Evolutionary conservation across 2,797 vertebrate species (phyloP).

Genomic region (Anabacerthia variegaticeps): DNA sequence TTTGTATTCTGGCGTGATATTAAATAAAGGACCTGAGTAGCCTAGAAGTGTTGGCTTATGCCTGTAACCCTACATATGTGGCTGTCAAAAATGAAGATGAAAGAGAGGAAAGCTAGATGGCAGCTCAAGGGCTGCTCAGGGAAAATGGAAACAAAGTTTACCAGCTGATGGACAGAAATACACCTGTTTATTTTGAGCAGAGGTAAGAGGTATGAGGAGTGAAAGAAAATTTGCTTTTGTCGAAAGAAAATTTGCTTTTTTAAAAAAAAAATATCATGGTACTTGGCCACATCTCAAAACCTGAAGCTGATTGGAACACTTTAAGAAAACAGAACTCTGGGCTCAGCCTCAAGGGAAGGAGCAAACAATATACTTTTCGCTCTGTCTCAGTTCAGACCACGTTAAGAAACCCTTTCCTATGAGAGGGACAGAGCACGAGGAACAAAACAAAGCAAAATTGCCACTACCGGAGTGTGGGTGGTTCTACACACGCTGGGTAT

Average conservation of each 20-base stretch:
- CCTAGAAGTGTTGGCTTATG: background rate
- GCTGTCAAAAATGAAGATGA: background rate
- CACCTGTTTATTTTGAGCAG: background rate
- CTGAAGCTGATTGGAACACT: background rate
- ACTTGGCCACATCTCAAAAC: background rate
- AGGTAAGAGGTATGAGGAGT: background rate
- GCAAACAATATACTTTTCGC: constrained; percentile 35
- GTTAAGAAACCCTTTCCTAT: background rate
- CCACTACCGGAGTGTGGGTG: background rate
- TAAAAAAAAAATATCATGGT: background rate
- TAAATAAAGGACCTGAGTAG: background rate
- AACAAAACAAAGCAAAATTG: background rate
- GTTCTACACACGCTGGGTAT: background rate
- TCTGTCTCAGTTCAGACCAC: background rate
- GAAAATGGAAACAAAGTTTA: background rate
- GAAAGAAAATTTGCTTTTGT: constrained; percentile 11
- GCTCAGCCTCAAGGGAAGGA: constrained; percentile 6
- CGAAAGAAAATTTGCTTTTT: constrained; percentile 3
- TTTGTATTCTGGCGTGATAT: background rate
- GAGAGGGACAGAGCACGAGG: background rate
- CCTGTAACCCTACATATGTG: background rate
- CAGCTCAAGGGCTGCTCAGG: background rate
- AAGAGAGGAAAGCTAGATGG: background rate
- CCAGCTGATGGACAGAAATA: background rate
- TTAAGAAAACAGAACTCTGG: constrained; percentile 20